Evolutionary conservation across 2,888 invertebrate genomes (phyloP), one percentile per base, ranked within the genome.

Genomic region (Drosophila putrida): DNA sequence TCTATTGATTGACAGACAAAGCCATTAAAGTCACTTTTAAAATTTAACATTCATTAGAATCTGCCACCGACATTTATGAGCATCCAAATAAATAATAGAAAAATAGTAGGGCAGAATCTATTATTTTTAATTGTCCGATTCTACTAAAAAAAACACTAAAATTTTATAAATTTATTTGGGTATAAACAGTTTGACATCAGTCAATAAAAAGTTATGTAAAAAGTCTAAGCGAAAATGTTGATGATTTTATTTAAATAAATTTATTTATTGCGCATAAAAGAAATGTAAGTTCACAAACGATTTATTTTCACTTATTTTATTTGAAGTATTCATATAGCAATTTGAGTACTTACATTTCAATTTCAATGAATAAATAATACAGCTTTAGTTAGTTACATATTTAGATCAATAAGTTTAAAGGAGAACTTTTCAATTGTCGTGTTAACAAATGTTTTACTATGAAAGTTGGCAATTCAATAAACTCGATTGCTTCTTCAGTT

Each of bases 231-330:
- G 41, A 25, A n/a, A 20, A 20, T 20, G 20, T 20, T 44, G 20
- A 35, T 49, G 61, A 70, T 65, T 68, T 50, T 47, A 78, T 69
- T 82, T 53, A 68, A 75, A 67, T 59, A 33, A 33, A 69, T 53
- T 54, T 39, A 20, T 55, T 36, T n/a, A 44, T 10, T 63, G 6
- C 10, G 0, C 20, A 35, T 33, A 36, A 51, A 51, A 13, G 46
- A 20, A 13, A 15, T 15, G 20, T 61, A 53, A 46, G n/a, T 33
- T 27, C 36, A 27, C 11, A 38, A 39, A 27, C 20, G 36, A 71
- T 39, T 76, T 69, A 55, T 51, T 50, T 62, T 50, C 62, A 67
- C 76, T 78, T 77, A 76, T 80, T 71, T 79, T 57, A 58, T 71
- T 77, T 77, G 51, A 63, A 73, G 64, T 46, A 69, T 58, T 60